Conservation (phyloP, 1,140 invertebrate species). For the Orchesella cincta region DNA sequence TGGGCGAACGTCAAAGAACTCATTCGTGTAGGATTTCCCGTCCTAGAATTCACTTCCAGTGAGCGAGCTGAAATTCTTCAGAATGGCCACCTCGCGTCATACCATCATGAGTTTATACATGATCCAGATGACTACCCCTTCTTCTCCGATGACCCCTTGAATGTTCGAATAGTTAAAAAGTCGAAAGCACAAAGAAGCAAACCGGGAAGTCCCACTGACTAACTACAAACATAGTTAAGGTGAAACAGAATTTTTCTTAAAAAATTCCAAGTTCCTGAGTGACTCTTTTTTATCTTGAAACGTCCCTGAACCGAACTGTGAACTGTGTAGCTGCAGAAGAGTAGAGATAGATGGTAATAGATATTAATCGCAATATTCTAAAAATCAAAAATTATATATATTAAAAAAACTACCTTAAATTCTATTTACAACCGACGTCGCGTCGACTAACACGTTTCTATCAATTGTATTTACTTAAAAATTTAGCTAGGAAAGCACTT, state of each 20-base stretch:
- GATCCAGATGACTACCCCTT: conserved; percentile 86
- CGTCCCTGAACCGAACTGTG: conserved; percentile 27
- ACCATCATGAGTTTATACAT: conserved; percentile 87
- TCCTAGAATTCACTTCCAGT: conserved; percentile 61
- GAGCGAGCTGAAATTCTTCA: conserved; percentile 88
- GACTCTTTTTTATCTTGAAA: conserved; percentile 7
- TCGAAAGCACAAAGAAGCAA: conserved; percentile 23
- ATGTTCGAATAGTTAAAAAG: conserved; percentile 85
- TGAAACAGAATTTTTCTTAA: background rate
- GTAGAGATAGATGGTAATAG: background rate
- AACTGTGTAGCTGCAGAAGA: conserved; percentile 25
- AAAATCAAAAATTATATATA: background rate
- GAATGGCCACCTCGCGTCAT: conserved; percentile 75
- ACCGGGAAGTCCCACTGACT: background rate
- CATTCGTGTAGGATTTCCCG: conserved; percentile 70
- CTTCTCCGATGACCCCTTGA: conserved; percentile 91
- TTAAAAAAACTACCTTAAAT: background rate
- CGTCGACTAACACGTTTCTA: background rate
- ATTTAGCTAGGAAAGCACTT: too few relatives aligned
- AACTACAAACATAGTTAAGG: background rate
- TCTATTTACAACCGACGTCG: background rate
- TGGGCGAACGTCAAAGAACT: conserved; percentile 88
- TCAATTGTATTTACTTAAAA: background rate
- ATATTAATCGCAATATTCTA: background rate
- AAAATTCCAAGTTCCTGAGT: conserved; percentile 12